phyloP scores from a whole-genome alignment of 1,140 invertebrate genomes.

The Drosophila willistoni region DNA sequence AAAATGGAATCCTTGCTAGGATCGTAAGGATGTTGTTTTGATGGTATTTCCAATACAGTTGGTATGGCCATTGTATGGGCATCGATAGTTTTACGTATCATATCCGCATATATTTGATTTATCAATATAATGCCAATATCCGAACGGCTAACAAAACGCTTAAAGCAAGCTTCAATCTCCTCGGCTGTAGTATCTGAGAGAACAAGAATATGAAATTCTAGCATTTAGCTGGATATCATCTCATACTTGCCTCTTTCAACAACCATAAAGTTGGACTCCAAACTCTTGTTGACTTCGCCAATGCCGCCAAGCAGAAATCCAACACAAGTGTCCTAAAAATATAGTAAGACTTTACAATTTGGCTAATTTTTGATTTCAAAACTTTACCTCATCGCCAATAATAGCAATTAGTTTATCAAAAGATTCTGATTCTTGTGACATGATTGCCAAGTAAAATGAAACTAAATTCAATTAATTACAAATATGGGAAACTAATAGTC shows the following conservation, averaged over 20 bases:
- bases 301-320: constrained; percentile 99
- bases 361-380: not conserved
- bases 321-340: constrained; percentile 96
- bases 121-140: constrained; percentile 99
- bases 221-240: not conserved
- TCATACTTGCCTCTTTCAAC: constrained; percentile 95
- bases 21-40: constrained; percentile 99
- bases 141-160: constrained; percentile 95
- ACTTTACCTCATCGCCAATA: constrained; percentile 63
- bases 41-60: constrained; percentile 99
- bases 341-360: not conserved
- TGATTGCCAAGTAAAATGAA: not conserved
- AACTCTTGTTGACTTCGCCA: constrained; percentile 98
- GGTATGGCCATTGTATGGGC: constrained; percentile 95
- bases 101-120: constrained; percentile 98
- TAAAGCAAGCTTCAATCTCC: constrained; percentile 99
- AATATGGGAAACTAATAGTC: not conserved
- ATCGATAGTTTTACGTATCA: constrained; percentile 98
- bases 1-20: constrained; percentile 98
- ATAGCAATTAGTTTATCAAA: constrained; percentile 49
- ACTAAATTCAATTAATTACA: not conserved
- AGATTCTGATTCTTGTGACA: constrained; percentile 37
- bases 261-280: constrained; percentile 98
- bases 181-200: constrained; percentile 94
- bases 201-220: constrained; percentile 26